Evolutionary conservation across 2,888 invertebrate species (phyloP).

Genomic region (Caenorhabditis doughertyi): DNA sequence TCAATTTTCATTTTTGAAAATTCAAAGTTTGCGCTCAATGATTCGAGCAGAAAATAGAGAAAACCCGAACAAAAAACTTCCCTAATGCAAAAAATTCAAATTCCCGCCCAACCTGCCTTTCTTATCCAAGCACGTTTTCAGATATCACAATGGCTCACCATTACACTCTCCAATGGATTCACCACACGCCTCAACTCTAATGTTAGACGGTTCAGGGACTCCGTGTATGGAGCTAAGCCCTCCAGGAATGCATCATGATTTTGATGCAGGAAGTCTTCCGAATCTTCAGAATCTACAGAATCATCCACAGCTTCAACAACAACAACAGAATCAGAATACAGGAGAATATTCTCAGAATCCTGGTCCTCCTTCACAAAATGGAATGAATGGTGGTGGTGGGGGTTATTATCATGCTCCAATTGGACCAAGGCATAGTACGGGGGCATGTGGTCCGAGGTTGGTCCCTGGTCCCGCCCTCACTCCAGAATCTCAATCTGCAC

Average conservation of each 20-base stretch:
- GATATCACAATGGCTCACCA: conserved; percentile 66
- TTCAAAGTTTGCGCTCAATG: too few relatives aligned
- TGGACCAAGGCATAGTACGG: conserved; percentile 70
- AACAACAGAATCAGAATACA: conserved; percentile 32
- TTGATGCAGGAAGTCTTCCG: conserved; percentile 57
- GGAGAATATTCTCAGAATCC: too few relatives aligned
- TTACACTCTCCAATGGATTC: conserved; percentile 69
- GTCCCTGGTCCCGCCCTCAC: conserved; percentile 68
- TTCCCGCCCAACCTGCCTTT: too few relatives aligned
- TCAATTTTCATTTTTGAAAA: too few relatives aligned
- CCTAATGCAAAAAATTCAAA: too few relatives aligned
- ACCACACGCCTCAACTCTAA: conserved; percentile 67
- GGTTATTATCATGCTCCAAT: conserved; percentile 59
- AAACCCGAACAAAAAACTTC: too few relatives aligned
- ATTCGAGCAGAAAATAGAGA: too few relatives aligned
- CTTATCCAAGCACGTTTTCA: background rate
- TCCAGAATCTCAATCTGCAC: conserved; percentile 78
- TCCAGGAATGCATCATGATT: conserved; percentile 64
- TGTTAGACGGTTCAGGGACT: conserved; percentile 67
- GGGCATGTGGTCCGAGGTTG: conserved; percentile 70
- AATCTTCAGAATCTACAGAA: conserved; percentile 53
- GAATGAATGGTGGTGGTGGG: background rate
- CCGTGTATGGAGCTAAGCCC: conserved; percentile 70
- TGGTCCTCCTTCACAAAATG: too few relatives aligned
- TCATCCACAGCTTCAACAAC: conserved; percentile 28